A percentile compares a stretch with the other conserved stretches of the same genome.
Conservation (phyloP, 1,140 invertebrate species). For the Papilio polyxenes region DNA sequence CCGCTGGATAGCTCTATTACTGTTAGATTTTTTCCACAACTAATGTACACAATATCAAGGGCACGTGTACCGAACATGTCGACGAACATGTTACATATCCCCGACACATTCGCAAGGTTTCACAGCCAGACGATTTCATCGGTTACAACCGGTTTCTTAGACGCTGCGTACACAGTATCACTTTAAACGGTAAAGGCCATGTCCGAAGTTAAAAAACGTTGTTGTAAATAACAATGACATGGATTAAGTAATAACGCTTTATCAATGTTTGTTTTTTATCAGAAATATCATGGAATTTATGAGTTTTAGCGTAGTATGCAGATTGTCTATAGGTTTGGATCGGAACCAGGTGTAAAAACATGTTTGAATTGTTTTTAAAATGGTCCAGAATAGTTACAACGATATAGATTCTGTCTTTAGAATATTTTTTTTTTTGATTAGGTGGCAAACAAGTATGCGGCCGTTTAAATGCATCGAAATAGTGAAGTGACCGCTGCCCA, state of each 20-base stretch:
- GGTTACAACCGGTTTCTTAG: slow-evolving; percentile 25
- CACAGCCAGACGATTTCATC: background rate
- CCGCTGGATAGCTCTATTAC: background rate
- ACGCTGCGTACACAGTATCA: slow-evolving; percentile 15
- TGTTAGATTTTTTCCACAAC: background rate
- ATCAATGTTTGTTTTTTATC: background rate
- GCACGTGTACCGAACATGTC: background rate
- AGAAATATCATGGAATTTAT: too few relatives aligned
- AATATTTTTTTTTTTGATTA: background rate
- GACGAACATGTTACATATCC: background rate
- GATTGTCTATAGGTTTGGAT: too few relatives aligned
- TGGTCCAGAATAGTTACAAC: background rate
- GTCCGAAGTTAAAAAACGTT: background rate
- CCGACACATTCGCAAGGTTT: slow-evolving; percentile 7
- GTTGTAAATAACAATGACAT: background rate
- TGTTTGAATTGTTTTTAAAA: background rate
- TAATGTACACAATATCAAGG: slow-evolving; percentile 21
- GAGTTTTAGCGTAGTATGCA: too few relatives aligned
- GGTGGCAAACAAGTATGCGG: too few relatives aligned
- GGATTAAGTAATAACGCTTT: background rate
- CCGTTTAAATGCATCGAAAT: too few relatives aligned
- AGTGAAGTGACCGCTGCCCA: too few relatives aligned
- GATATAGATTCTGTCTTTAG: too few relatives aligned
- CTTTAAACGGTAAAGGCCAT: background rate
- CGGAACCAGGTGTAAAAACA: too few relatives aligned